Conservation (phyloP, 2,113 vertebrate species). For the Hystrix brachyura region DNA sequence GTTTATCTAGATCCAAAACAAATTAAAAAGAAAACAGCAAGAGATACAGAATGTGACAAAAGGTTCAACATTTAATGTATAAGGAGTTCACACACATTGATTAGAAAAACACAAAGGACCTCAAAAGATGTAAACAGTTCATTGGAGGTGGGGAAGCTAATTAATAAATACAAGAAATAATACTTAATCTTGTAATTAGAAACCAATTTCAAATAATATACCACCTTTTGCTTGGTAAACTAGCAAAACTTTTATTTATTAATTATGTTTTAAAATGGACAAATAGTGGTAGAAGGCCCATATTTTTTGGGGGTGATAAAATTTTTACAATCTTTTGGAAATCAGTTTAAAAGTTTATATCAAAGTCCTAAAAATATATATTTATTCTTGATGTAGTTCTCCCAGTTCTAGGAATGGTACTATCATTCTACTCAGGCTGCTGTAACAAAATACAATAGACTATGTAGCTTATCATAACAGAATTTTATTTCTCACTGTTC, state of each 20-base stretch:
- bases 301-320: not conserved
- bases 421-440: not conserved
- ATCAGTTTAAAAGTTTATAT: not conserved
- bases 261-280: not conserved
- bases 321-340: not conserved
- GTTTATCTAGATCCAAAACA: not conserved
- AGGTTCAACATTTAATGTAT: not conserved
- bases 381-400: not conserved
- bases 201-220: not conserved
- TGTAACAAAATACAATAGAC: not conserved
- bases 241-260: not conserved
- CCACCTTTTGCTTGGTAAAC: not conserved
- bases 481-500: not conserved
- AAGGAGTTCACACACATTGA: not conserved
- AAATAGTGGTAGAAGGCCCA: not conserved
- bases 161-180: not conserved
- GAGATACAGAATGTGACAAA: not conserved
- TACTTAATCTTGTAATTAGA: not conserved
- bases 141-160: not conserved
- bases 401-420: not conserved
- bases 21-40: conserved; percentile 43
- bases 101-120: not conserved
- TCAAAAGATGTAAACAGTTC: not conserved
- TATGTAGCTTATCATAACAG: not conserved
- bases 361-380: not conserved